These are phyloP conservation scores for Caenorhabditis parvicauda DNA, from an alignment of 2,888 invertebrate species.

Conservation along the genomic window DNA sequence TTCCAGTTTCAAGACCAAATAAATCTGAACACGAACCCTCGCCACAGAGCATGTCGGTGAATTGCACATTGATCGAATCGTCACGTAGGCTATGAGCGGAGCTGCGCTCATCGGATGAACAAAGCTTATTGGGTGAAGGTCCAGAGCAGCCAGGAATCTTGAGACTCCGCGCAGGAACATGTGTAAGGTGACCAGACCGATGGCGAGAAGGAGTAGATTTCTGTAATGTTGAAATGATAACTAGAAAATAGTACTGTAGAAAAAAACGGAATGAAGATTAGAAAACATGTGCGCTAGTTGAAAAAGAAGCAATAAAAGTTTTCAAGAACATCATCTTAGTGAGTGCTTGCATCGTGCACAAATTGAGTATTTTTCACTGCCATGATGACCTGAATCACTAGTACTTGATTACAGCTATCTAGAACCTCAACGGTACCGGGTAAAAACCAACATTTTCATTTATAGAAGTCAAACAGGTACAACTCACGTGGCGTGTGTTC, in stretches of 20 bases:
- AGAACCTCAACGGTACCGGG: no score
- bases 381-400: no score
- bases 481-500: conserved; percentile 22
- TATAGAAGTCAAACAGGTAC: neutral
- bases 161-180: conserved; percentile 41
- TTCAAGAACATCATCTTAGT: neutral
- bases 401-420: no score
- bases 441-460: no score
- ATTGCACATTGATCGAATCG: conserved; percentile 20
- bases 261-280: neutral
- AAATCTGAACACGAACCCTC: neutral
- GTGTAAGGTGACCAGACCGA: conserved; percentile 39
- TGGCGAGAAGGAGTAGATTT: conserved; percentile 34
- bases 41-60: conserved; percentile 19
- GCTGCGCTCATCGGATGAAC: conserved; percentile 48
- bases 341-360: no score
- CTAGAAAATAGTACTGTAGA: neutral
- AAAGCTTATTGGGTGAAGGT: conserved; percentile 34
- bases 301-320: neutral
- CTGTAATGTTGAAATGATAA: conserved; percentile 19
- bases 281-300: neutral
- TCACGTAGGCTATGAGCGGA: conserved; percentile 32
- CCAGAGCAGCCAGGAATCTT: conserved; percentile 56
- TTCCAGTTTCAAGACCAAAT: neutral
- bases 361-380: no score